Base-by-base conservation (phyloP, 1,140 invertebrate species). In the Aphis craccivora region DNA sequence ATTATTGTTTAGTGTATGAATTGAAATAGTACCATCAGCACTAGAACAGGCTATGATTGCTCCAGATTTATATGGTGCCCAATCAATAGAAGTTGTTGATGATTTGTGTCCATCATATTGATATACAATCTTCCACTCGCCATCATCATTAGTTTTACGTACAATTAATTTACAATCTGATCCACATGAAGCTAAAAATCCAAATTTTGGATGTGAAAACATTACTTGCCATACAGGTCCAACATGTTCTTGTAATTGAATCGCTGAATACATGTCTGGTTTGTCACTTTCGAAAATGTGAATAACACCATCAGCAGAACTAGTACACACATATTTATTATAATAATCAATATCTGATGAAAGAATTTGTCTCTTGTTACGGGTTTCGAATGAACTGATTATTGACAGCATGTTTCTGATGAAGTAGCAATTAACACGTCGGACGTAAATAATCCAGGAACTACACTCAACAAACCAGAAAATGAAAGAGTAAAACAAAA, bases 271-370 rank as follows among this genome's bases (percentile, higher is more conserved):
- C 84, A 99, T 98, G 88, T 97, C 97, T 87, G 98, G 98, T 94
- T 97, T 98, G 95, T 98, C 97, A 76, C 99, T 97, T 95, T 99
- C 98, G 95, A 99, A 99, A 94, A 99, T 97, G 96, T 99, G 99
- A 3, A 99, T 97, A n/a, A 98, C 97, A 95, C 98, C 97, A 95
- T 99, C 99, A 86, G 99, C 99, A 0, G 99, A 99, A 96, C 99
- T 99, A 76, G 99, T 99, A 9, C 99, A 99, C 94, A 99, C 96
- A 94, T 97, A 96, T 91, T 98, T 97, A n/a, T 99, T 99, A 95
- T 99, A 99, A 95, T 99, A 99, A 96, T 99, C 99, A 95, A 99
- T 97, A 95, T 99, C 98, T 1, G 99, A 99, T 96, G 99, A 99
- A 95, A 99, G 99, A 94, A 99, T 98, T 98, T 99, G 99, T 95